Conservation (phyloP, 2,797 vertebrate species). For the Fringilla coelebs region DNA sequence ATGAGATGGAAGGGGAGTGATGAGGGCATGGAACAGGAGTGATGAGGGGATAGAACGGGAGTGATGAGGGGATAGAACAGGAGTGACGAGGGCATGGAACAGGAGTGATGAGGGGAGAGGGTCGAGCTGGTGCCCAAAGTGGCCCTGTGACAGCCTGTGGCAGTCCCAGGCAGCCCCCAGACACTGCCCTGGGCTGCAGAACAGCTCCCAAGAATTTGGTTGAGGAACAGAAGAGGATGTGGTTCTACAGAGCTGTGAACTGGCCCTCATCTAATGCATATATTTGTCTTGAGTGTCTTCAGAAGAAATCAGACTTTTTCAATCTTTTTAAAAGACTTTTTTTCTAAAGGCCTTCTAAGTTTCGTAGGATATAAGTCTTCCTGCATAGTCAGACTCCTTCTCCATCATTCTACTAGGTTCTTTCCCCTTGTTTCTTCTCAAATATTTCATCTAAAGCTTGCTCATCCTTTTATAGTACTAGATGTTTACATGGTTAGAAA, state of each 20-base stretch:
- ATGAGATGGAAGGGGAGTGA: not conserved
- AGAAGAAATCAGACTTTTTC: not conserved
- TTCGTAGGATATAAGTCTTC: not conserved
- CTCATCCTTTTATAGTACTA: constrained; percentile 37
- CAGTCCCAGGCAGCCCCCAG: rapidly evolving
- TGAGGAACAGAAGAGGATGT: not conserved
- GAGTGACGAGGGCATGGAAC: not conserved
- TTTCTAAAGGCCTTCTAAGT: not conserved
- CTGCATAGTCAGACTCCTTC: not conserved
- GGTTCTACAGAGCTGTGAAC: not conserved
- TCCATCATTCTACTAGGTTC: not conserved
- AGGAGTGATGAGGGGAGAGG: not conserved
- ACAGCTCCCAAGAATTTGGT: not conserved
- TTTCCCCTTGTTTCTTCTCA: constrained; percentile 5
- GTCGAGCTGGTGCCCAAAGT: not conserved
- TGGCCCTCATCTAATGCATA: not conserved
- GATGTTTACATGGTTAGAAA: constrained; percentile 60
- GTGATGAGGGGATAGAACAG: rapidly evolving
- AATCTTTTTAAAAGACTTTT: rapidly evolving
- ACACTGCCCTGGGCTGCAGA: not conserved
- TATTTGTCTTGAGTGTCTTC: not conserved
- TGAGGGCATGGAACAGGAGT: rapidly evolving
- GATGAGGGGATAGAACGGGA: not conserved
- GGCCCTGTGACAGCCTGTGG: not conserved
- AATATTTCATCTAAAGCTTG: constrained; percentile 7